These are phyloP conservation scores for Dipodomys ordii DNA, from an alignment of 2,113 vertebrate species.

Conservation along the genomic window DNA sequence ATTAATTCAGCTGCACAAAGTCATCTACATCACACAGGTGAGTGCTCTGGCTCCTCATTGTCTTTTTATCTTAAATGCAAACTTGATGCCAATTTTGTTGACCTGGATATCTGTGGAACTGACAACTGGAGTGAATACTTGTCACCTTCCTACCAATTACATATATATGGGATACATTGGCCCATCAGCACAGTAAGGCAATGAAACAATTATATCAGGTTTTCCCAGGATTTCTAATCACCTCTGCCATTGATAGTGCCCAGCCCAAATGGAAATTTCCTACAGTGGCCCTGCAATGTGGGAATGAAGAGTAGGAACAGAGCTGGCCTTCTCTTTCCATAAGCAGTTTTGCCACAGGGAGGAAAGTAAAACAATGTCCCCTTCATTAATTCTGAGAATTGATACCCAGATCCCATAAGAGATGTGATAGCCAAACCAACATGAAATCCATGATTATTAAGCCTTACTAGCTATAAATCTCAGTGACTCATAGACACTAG, in stretches of 20 bases:
- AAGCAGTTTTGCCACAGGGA: not conserved
- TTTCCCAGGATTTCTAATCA: not conserved
- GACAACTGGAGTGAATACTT: not conserved
- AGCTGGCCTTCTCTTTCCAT: not conserved
- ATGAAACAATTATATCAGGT: not conserved
- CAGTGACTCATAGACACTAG: not conserved
- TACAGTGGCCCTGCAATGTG: not conserved
- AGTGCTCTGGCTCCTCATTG: constrained; percentile 52
- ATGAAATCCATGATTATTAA: not conserved
- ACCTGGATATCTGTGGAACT: not conserved
- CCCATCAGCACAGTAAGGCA: not conserved
- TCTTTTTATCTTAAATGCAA: constrained; percentile 2
- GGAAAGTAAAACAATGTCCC: not conserved
- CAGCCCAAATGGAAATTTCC: not conserved
- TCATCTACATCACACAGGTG: constrained; percentile 94
- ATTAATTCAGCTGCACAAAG: constrained; percentile 94
- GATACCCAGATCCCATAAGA: not conserved
- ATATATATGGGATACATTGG: not conserved
- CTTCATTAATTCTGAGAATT: not conserved
- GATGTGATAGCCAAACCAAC: not conserved
- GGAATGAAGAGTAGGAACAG: not conserved
- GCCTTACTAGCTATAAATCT: not conserved
- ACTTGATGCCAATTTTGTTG: not conserved
- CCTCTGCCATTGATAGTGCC: not conserved
- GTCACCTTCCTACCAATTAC: not conserved